Conservation (phyloP, 2,797 vertebrate species). For the Acipenser transmontanus region DNA sequence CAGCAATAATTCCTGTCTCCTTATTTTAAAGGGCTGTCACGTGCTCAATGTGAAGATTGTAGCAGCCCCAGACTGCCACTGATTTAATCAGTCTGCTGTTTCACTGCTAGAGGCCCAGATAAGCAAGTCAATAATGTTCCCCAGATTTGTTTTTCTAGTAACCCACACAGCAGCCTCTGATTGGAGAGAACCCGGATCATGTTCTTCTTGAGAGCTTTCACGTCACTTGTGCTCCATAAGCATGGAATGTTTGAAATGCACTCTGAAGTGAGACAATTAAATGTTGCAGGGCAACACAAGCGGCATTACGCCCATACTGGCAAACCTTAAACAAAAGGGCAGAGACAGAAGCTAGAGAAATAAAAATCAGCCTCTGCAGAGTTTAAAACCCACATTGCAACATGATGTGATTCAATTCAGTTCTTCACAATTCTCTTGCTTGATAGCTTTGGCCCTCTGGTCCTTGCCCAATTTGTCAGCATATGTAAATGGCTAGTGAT, state of each 20-base stretch:
- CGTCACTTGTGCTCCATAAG: not conserved
- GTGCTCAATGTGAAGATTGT: conserved; percentile 14
- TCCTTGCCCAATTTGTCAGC: conserved; percentile 2
- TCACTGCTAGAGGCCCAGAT: conserved; percentile 15
- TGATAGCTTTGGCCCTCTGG: not conserved
- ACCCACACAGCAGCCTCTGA: conserved; percentile 6
- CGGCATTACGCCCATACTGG: not conserved
- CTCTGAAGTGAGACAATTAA: conserved; percentile 3
- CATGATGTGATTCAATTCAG: not conserved
- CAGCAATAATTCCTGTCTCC: not conserved
- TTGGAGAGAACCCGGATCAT: conserved; percentile 11
- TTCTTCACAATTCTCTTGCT: not conserved
- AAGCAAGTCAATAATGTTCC: conserved; percentile 9
- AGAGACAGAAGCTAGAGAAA: not conserved
- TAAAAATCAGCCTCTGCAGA: too few species aligned
- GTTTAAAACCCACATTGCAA: not conserved
- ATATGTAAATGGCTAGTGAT: not conserved
- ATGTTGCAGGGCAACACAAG: not conserved
- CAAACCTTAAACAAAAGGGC: not conserved
- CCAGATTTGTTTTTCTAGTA: conserved; percentile 17
- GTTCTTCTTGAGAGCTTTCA: conserved; percentile 4
- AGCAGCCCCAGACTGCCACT: conserved; percentile 4
- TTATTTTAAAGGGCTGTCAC: conserved; percentile 11
- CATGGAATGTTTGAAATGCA: not conserved
- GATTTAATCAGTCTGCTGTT: conserved; percentile 17